Evolutionary conservation across 2,113 vertebrate genomes (phyloP).

Genomic region (Epinephelus cyanopodus): DNA sequence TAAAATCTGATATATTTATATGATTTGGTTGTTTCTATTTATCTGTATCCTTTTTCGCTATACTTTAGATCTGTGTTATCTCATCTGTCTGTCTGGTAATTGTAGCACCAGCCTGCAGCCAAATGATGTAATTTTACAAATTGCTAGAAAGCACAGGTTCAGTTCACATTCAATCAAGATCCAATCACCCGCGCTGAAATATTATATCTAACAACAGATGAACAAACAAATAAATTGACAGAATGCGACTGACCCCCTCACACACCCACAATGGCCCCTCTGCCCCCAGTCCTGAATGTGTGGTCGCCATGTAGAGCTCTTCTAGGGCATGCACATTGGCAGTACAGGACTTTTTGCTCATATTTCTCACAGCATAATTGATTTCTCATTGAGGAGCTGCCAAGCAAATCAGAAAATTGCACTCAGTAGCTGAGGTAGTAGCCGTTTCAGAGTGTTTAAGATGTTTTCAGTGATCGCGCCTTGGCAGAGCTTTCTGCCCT

Average conservation of each 20-base stretch:
- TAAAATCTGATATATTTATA: background rate
- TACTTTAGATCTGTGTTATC: conserved; percentile 5
- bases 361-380: conserved; percentile 93
- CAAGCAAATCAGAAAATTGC: conserved; percentile 94
- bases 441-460: conserved; percentile 80
- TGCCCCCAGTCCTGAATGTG: conserved; percentile 10
- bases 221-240: conserved; percentile 6
- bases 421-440: conserved; percentile 91
- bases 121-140: conserved; percentile 39
- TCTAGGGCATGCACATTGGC: conserved; percentile 42
- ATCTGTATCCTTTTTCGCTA: background rate
- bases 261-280: background rate
- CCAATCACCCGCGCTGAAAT: conserved; percentile 24
- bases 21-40: background rate
- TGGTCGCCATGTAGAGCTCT: conserved; percentile 11
- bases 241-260: background rate
- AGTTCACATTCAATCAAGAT: conserved; percentile 18
- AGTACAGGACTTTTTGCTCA: conserved; percentile 51
- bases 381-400: conserved; percentile 95
- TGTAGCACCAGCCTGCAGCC: conserved; percentile 5
- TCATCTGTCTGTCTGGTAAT: conserved; percentile 10
- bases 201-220: conserved; percentile 13
- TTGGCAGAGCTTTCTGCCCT: conserved; percentile 76
- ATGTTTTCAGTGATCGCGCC: conserved; percentile 75
- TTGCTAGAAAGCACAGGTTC: conserved; percentile 34